Conservation (phyloP, 2,113 vertebrate species). For the Leuciscus idus region DNA sequence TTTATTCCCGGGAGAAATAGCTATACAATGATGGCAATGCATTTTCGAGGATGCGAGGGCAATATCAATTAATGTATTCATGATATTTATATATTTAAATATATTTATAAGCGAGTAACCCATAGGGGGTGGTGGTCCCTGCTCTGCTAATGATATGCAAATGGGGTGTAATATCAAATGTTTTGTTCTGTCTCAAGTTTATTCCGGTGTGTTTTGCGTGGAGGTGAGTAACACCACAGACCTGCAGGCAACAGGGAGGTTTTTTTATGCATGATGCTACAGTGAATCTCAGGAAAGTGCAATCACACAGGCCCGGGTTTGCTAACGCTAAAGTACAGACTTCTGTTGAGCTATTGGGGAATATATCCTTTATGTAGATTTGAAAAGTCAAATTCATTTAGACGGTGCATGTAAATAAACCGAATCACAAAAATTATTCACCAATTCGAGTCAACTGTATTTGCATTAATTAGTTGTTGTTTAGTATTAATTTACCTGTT, state of each 20-base stretch:
- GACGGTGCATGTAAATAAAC: neutral
- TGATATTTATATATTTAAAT: slow-evolving; percentile 85
- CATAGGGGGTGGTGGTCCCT: slow-evolving; percentile 68
- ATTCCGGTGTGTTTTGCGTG: slow-evolving; percentile 60
- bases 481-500: neutral
- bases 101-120: slow-evolving; percentile 80
- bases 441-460: neutral
- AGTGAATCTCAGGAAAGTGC: slow-evolving; percentile 22
- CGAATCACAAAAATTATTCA: neutral
- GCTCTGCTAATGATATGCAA: slow-evolving; percentile 80
- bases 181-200: slow-evolving; percentile 72
- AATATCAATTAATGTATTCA: slow-evolving; percentile 78
- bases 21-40: slow-evolving; percentile 51
- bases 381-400: neutral
- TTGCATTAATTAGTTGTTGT: neutral
- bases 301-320: neutral
- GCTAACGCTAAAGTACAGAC: neutral
- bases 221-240: slow-evolving; percentile 51
- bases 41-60: slow-evolving; percentile 65
- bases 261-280: slow-evolving; percentile 58
- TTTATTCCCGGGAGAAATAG: slow-evolving; percentile 56
- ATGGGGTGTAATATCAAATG: slow-evolving; percentile 71
- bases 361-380: neutral
- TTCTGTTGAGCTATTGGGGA: neutral
- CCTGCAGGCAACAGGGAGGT: slow-evolving; percentile 45